Evolutionary conservation across 2,888 invertebrate genomes (phyloP), one percentile per base, ranked within the genome.

Genomic region (Chorisops tibialis): DNA sequence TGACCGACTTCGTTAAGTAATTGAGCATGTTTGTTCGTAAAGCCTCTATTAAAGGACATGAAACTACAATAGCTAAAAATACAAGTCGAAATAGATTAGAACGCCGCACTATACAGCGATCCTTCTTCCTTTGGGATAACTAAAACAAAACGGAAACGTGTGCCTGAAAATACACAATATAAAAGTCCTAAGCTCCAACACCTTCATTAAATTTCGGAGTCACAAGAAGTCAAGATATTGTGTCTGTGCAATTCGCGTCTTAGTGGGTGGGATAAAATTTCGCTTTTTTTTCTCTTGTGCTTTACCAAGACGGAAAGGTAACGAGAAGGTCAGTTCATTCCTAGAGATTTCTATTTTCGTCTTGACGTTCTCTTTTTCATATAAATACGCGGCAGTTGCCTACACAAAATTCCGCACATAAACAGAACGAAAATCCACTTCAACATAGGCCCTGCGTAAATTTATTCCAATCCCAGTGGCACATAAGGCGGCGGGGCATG

Each of bases 401-500:
- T 30, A 30, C 47, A 6, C 22, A 21, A 56, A 24, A 35, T 14
- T 24, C 48, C 49, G 14, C 30, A 56, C 19, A 56, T 56, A 56
- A 56, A 56, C 30, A 24, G 9, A 30, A 30, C n/a, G n/a, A n/a
- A 9, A 5, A 39, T 56, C 18, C 38, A 43, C 21, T 48, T 45
- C 45, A 50, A 50, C 49, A 60, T 56, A 41, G 52, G 56, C 58
- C 50, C 58, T 61, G 63, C 61, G 61, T 61, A 63, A 63, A 61
- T 63, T n/a, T 63, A 63, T 63, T 61, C 63, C 63, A 63, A 63
- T 63, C 63, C 63, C 58, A 51, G 45, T 30, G 51, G 58, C 63
- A 63, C 47, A 63, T 63, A 63, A 63, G 63, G 49, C 63, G 61
- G 39, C 56, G 63, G 56, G 56, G 63, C 63, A 61, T 63, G 63